Evolutionary conservation across 2,113 vertebrate genomes (phyloP).

Genomic region (Podarcis raffonei): DNA sequence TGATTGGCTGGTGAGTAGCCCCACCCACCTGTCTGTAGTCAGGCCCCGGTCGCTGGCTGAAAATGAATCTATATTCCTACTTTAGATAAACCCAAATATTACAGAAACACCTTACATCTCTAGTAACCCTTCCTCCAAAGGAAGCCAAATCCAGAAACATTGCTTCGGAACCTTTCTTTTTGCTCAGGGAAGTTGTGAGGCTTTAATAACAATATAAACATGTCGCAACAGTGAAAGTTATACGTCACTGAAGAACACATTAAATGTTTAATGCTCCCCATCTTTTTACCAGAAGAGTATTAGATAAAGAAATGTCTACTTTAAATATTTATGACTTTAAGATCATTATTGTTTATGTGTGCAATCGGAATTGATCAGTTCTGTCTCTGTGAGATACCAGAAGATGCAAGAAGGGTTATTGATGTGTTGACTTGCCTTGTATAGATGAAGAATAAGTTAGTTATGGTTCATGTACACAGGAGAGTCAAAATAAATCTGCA

Average conservation of each 20-base stretch:
- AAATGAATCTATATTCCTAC: not conserved
- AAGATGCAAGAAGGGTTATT: constrained; percentile 26
- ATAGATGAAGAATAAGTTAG: constrained; percentile 19
- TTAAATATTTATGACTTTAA: constrained; percentile 6
- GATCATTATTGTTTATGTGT: not conserved
- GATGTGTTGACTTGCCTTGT: constrained; percentile 38
- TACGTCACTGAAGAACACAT: not conserved
- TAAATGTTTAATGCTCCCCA: not conserved
- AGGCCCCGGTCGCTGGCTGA: too few species aligned
- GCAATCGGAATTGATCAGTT: constrained; percentile 26
- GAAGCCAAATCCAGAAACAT: not conserved
- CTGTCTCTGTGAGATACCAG: constrained; percentile 20
- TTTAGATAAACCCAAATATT: not conserved
- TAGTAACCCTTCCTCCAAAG: not conserved
- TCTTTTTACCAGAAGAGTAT: not conserved
- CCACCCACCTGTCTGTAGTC: too few species aligned
- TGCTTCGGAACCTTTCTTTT: too few species aligned
- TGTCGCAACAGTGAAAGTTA: not conserved
- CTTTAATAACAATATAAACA: not conserved
- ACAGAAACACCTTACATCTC: not conserved
- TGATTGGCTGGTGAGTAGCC: too few species aligned
- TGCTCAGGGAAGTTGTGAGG: too few species aligned
- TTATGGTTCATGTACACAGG: not conserved
- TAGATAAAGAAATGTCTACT: not conserved
- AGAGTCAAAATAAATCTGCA: constrained; percentile 27